phyloP scores from a whole-genome alignment of 2,113 vertebrate species.

The Tamias sibiricus region DNA sequence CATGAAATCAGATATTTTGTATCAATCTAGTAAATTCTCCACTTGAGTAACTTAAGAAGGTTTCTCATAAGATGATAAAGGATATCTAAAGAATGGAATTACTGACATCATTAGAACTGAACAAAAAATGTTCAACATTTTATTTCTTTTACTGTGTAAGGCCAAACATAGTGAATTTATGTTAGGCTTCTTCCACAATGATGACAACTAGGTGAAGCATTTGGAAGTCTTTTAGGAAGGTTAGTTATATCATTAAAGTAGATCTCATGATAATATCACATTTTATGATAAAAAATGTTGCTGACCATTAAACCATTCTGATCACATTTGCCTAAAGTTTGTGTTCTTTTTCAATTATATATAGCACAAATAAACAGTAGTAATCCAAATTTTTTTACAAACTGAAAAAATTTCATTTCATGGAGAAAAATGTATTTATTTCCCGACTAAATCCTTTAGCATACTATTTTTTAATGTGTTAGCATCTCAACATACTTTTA shows the following conservation, averaged over 20 bases:
- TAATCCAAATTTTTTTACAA: conserved; percentile 46
- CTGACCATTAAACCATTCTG: background rate
- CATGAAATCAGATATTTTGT: background rate
- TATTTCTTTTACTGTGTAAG: conserved; percentile 82
- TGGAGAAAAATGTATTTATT: background rate
- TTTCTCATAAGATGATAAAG: conserved; percentile 14
- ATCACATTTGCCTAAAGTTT: background rate
- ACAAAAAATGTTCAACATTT: conserved; percentile 53
- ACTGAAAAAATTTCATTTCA: background rate
- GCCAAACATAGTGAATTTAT: conserved; percentile 74
- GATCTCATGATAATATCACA: background rate
- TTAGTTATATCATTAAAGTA: conserved; percentile 44
- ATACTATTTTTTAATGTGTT: background rate
- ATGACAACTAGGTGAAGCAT: conserved; percentile 71
- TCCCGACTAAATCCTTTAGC: background rate
- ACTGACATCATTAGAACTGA: conserved; percentile 65
- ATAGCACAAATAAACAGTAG: background rate
- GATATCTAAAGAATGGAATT: conserved; percentile 49
- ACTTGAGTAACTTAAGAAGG: background rate
- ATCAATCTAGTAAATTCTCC: conserved; percentile 26
- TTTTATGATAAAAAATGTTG: background rate
- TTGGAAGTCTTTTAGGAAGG: conserved; percentile 73
- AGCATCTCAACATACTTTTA: conserved; percentile 6
- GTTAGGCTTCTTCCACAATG: conserved; percentile 38
- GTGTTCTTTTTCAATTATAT: background rate